These are phyloP conservation scores for Yponomeuta evonymella DNA, from an alignment of 2,888 invertebrate genomes.

Conservation along the genomic window DNA sequence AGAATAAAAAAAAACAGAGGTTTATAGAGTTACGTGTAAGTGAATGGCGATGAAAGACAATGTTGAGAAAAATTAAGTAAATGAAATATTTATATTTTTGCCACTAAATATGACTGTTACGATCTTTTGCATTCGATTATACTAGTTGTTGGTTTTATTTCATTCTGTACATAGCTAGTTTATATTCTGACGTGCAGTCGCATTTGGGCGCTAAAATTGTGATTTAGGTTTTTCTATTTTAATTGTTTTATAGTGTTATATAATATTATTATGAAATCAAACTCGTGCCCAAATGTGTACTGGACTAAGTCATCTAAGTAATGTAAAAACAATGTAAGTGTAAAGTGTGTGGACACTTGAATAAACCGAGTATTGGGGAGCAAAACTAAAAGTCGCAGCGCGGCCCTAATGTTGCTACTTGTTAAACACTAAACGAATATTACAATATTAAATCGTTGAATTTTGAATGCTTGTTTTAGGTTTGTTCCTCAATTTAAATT, in stretches of 20 bases:
- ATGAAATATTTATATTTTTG: slow-evolving; percentile 23
- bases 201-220: slow-evolving; percentile 34
- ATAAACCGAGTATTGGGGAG: slow-evolving; percentile 59
- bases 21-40: slow-evolving; percentile 12
- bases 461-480: slow-evolving; percentile 44
- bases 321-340: slow-evolving; percentile 38
- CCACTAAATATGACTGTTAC: slow-evolving; percentile 28
- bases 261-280: slow-evolving; percentile 25
- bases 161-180: slow-evolving; percentile 31
- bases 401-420: slow-evolving; percentile 4
- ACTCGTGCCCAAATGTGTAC: slow-evolving; percentile 41
- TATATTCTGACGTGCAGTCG: slow-evolving; percentile 34
- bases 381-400: slow-evolving; percentile 49
- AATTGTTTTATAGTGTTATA: slow-evolving; percentile 23
- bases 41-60: slow-evolving; percentile 10
- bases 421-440: slow-evolving; percentile 2
- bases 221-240: slow-evolving; percentile 31
- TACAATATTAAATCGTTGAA: slow-evolving; percentile 27
- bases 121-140: slow-evolving; percentile 34
- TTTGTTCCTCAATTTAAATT: slow-evolving; percentile 60
- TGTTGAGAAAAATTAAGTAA: slow-evolving; percentile 9
- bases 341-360: slow-evolving; percentile 43
- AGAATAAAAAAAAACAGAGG: slow-evolving; percentile 20
- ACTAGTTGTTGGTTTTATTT: slow-evolving; percentile 23
- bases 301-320: slow-evolving; percentile 40